Evolutionary conservation across 37 sponge, comb jelly and placozoan genomes (phyloP), one percentile per base, ranked within the genome.

Genomic region (Lycopodina hypogea): DNA sequence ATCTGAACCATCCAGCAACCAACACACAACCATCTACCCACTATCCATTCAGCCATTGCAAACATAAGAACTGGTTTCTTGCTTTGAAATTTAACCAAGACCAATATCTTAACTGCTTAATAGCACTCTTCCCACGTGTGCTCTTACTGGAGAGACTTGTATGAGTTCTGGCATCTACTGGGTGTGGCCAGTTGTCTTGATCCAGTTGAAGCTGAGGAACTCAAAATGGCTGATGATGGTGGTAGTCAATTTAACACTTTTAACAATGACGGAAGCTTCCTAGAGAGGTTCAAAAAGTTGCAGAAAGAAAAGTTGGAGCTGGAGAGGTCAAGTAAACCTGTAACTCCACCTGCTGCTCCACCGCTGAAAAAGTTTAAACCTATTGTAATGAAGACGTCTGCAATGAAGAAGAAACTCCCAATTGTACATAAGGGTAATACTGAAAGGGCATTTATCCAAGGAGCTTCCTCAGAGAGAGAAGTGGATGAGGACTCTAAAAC

Each of bases 221-320:
- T n/a, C n/a, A 45, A 45, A 9, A 45, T 45, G 48, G 48, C 48
- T 45, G 48, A 9, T 12, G 48, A 45, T 4, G 48, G 48, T 45
- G 9, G 9, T 45, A 45, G 9, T 45, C 9, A 1, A 22, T 29
- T 41, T 9, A 87, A 87, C 53, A 38, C 58, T 64, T 96, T 96
- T 58, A 50, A 65, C 19, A 96, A 96, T 56, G 97, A 96, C 76
- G 97, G 97, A 17, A 91, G 89, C 65, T 96, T 96, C 65, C 29
- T 96, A 11, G 92, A 93, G 57, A 81, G 80, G 62, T 96, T 96
- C 70, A 79, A 53, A 55, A 70, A 82, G 55, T 19, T 87, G 69
- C 88, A 96, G 45, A 77, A 86, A 28, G 71, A 86, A 40, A 68
- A 81, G 72, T 12, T 9, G 9, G 74, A 58, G 60, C 77, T 56